Evolutionary conservation across 2,888 invertebrate species (phyloP).

Genomic region (Ligdia adustata): DNA sequence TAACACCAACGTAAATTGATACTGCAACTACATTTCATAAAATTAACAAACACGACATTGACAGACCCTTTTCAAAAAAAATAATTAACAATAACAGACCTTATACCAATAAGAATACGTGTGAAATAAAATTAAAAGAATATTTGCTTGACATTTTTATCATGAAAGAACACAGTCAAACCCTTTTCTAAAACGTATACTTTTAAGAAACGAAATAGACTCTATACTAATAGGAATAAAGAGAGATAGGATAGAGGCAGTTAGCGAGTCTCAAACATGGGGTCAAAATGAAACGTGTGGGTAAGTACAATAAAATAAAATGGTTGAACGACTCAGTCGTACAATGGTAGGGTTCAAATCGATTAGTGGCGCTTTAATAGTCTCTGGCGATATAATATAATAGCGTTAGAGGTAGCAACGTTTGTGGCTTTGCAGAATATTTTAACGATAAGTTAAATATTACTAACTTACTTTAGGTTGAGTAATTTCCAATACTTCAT

Average conservation of each 20-base stretch:
- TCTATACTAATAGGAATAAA: not conserved
- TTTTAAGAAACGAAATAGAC: not conserved
- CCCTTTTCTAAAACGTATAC: not conserved
- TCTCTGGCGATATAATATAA: no score
- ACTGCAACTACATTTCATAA: conserved; percentile 55
- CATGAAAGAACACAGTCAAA: conserved; percentile 8
- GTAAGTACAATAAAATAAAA: conserved; percentile 79
- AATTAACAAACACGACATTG: conserved; percentile 69
- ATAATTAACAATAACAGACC: conserved; percentile 26
- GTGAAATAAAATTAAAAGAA: conserved; percentile 21
- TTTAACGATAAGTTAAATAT: no score
- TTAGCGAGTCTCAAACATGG: conserved; percentile 40
- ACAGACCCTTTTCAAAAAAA: conserved; percentile 44
- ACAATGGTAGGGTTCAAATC: conserved; percentile 76
- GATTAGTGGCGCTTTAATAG: conserved; percentile 77
- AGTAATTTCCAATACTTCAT: no score
- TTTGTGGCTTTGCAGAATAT: conserved; percentile 37
- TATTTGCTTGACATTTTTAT: conserved; percentile 30
- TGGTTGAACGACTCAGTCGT: conserved; percentile 68
- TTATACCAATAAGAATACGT: conserved; percentile 36
- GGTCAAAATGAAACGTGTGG: conserved; percentile 65
- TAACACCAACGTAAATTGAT: conserved; percentile 44
- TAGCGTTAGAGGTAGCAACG: conserved; percentile 41
- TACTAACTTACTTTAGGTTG: no score
- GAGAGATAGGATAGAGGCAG: conserved; percentile 3